Conservation (phyloP, 2,888 invertebrate genomes). For the Acrobasis consociella region DNA sequence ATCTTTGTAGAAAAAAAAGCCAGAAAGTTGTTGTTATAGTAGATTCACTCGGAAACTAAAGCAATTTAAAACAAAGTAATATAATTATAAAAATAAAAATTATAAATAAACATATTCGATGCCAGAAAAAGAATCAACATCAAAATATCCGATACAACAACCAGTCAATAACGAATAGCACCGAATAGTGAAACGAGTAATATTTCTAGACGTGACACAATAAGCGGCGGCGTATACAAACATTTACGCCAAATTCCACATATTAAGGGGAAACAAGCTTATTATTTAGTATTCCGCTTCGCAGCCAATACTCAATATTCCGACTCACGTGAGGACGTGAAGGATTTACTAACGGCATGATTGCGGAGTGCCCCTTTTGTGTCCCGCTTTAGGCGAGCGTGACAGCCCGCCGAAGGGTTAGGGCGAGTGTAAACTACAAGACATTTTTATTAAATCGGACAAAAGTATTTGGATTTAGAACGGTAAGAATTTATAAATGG, state of each 20-base stretch:
- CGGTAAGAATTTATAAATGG: neutral
- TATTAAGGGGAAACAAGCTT: constrained; percentile 44
- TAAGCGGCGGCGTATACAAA: constrained; percentile 17
- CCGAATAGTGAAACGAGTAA: neutral
- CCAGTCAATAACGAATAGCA: neutral
- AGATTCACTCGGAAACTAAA: too few relatives aligned
- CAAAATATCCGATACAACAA: too few relatives aligned
- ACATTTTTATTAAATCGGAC: neutral
- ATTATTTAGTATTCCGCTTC: constrained; percentile 52
- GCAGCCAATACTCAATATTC: constrained; percentile 39
- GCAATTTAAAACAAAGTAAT: too few relatives aligned
- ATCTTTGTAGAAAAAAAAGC: too few relatives aligned
- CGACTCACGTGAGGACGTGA: constrained; percentile 33
- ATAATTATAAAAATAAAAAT: too few relatives aligned
- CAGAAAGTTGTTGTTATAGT: too few relatives aligned
- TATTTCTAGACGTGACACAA: neutral
- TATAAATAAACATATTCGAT: too few relatives aligned
- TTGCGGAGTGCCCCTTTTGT: constrained; percentile 38
- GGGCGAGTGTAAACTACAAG: constrained; percentile 26
- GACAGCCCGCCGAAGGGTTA: constrained; percentile 40
- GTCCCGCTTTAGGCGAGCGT: constrained; percentile 39
- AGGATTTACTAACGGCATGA: constrained; percentile 35
- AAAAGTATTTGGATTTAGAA: neutral
- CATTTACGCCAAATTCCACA: constrained; percentile 33
- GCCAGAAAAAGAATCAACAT: neutral